phyloP scores from a whole-genome alignment of 2,888 invertebrate species.

The Nephrotoma flavescens region DNA sequence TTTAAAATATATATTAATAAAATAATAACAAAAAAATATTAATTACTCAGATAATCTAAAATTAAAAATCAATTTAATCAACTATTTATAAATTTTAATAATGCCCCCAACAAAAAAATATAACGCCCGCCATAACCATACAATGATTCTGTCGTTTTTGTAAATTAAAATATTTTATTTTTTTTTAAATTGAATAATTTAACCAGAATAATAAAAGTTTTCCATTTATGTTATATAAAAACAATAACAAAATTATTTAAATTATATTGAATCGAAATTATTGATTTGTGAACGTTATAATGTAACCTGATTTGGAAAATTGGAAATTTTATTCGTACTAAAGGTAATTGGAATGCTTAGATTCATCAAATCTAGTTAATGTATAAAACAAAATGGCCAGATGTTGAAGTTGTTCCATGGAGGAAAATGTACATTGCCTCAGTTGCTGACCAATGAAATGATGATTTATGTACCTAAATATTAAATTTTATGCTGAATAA shows the following conservation, averaged over 20 bases:
- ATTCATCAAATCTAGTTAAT: not conserved
- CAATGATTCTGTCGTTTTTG: not conserved
- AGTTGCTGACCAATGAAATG: too few relatives aligned
- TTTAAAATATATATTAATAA: not conserved
- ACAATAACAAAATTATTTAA: not conserved
- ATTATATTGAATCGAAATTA: not conserved
- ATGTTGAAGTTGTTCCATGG: too few relatives aligned
- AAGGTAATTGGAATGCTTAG: not conserved
- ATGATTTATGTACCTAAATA: too few relatives aligned
- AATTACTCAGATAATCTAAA: not conserved
- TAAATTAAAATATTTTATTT: not conserved
- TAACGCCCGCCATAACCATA: not conserved
- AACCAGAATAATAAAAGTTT: not conserved
- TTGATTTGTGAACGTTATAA: not conserved
- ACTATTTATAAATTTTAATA: not conserved
- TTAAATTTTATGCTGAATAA: too few relatives aligned
- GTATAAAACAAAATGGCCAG: too few relatives aligned
- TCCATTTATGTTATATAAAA: not conserved
- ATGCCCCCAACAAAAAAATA: not conserved
- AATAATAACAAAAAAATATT: not conserved
- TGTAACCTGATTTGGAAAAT: not conserved
- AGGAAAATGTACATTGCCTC: too few relatives aligned
- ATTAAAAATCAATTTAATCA: not conserved
- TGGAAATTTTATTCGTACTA: not conserved
- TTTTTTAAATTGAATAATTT: not conserved